Percentiles rank a stretch among this genome's conserved stretches.
These are phyloP conservation scores for Antheraea mylitta DNA, from an alignment of 1,140 invertebrate species.

Conservation along the genomic window DNA sequence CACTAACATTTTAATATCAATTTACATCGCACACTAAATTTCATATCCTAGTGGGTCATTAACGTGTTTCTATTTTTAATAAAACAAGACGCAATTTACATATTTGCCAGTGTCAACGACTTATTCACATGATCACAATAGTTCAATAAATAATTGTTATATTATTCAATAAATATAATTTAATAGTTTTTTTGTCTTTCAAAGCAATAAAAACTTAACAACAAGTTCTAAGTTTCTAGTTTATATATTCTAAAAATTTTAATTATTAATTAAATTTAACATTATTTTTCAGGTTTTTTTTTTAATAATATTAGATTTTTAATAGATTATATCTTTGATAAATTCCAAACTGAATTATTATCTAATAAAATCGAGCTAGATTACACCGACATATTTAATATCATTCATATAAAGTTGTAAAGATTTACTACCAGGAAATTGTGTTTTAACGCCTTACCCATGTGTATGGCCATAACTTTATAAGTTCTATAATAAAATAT, in stretches of 20 bases:
- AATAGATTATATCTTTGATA: background rate
- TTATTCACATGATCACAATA: too few species aligned
- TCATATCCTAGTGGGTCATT: background rate
- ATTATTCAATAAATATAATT: background rate
- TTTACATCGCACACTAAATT: conserved; percentile 3
- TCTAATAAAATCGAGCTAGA: too few species aligned
- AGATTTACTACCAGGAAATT: background rate
- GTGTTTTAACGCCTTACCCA: background rate
- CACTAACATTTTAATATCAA: conserved; percentile 12
- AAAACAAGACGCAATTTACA: background rate
- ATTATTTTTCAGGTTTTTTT: too few species aligned
- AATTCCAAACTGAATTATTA: too few species aligned
- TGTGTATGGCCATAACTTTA: background rate
- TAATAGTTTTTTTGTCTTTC: too few species aligned
- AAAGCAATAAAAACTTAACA: too few species aligned
- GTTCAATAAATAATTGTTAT: too few species aligned
- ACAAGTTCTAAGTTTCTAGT: too few species aligned
- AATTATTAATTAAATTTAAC: too few species aligned
- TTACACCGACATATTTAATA: background rate
- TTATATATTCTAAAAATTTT: too few species aligned
- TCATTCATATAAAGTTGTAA: background rate
- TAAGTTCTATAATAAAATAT: background rate
- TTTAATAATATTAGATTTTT: background rate
- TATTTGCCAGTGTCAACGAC: too few species aligned
- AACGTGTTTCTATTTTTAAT: background rate